These are phyloP conservation scores for Cylas formicarius DNA, from an alignment of 1,140 invertebrate species.

Conservation along the genomic window DNA sequence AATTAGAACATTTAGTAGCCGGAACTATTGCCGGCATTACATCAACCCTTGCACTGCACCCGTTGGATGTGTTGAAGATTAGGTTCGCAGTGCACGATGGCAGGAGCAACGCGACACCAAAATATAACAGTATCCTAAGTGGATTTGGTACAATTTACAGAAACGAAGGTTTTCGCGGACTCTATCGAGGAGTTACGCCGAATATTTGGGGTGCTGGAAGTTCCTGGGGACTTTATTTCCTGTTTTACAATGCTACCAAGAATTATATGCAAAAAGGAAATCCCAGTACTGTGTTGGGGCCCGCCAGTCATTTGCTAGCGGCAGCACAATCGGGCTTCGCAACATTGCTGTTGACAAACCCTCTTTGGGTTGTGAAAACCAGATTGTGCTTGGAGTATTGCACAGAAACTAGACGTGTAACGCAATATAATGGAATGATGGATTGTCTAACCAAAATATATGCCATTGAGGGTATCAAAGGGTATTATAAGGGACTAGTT, in stretches of 20 bases:
- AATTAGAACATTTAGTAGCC: slow-evolving; percentile 90
- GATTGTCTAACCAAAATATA: slow-evolving; percentile 89
- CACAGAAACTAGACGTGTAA: background rate
- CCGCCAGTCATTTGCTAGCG: slow-evolving; percentile 78
- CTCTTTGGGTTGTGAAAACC: slow-evolving; percentile 96
- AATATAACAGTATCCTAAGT: slow-evolving; percentile 79
- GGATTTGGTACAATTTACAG: slow-evolving; percentile 79
- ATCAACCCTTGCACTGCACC: slow-evolving; percentile 81
- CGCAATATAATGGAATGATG: slow-evolving; percentile 76
- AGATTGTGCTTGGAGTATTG: slow-evolving; percentile 77
- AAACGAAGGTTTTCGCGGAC: slow-evolving; percentile 78
- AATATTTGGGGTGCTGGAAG: slow-evolving; percentile 94
- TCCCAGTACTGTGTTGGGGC: slow-evolving; percentile 67
- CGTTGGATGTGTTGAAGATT: slow-evolving; percentile 96
- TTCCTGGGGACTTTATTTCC: slow-evolving; percentile 97
- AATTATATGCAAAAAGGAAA: slow-evolving; percentile 78
- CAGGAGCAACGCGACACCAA: slow-evolving; percentile 62
- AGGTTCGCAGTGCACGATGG: slow-evolving; percentile 96
- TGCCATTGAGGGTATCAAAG: slow-evolving; percentile 78
- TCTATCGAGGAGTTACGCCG: slow-evolving; percentile 90
- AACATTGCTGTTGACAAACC: slow-evolving; percentile 89
- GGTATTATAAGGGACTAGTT: slow-evolving; percentile 92
- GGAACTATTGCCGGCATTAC: slow-evolving; percentile 89
- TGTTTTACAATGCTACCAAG: slow-evolving; percentile 93
- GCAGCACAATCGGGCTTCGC: slow-evolving; percentile 86